Conservation (phyloP, 2,797 vertebrate genomes). For the Carduelis carduelis region DNA sequence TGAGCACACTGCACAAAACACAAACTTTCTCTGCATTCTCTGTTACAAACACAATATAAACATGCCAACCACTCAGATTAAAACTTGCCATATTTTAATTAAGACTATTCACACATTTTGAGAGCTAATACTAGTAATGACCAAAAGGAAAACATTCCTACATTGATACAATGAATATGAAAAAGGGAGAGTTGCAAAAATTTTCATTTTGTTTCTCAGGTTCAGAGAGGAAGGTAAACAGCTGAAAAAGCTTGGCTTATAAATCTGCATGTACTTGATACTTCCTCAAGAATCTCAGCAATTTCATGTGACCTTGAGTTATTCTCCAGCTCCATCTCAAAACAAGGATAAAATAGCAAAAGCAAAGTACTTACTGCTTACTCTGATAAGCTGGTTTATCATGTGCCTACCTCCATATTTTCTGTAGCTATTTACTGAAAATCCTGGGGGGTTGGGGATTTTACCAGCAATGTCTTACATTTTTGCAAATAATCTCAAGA, state of each 20-base stretch:
- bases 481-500: background rate
- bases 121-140: background rate
- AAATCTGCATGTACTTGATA: background rate
- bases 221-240: background rate
- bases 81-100: background rate
- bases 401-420: fast-evolving
- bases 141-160: background rate
- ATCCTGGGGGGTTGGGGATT: background rate
- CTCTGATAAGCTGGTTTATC: background rate
- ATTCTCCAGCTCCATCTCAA: background rate
- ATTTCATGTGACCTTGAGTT: background rate
- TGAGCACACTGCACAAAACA: background rate
- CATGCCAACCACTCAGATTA: background rate
- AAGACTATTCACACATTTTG: background rate
- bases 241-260: background rate
- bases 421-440: background rate
- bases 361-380: background rate
- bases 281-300: background rate
- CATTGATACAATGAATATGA: background rate
- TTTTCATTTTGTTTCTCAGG: background rate
- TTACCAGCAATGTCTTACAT: background rate
- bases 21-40: background rate
- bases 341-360: background rate
- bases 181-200: background rate
- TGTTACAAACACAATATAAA: background rate